Evolutionary conservation across 2,113 vertebrate species (phyloP).

Genomic region (Orcinus orca): DNA sequence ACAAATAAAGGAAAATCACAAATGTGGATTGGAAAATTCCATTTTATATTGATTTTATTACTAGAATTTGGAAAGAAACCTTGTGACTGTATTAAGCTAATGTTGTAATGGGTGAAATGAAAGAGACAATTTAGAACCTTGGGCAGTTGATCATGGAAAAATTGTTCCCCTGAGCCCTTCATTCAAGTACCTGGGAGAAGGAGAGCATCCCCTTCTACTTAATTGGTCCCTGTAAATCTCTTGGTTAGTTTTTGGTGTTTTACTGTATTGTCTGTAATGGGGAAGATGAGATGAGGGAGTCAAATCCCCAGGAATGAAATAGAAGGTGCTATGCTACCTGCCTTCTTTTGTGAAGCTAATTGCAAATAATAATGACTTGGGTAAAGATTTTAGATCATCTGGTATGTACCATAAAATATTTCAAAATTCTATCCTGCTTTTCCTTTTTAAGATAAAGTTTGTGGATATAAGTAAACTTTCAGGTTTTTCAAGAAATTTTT

Average conservation of each 20-base stretch:
- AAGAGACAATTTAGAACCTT: constrained; percentile 36
- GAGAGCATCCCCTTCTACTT: constrained; percentile 41
- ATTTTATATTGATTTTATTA: constrained; percentile 81
- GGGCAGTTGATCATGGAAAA: constrained; percentile 62
- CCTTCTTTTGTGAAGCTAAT: constrained; percentile 4
- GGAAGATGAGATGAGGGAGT: not conserved
- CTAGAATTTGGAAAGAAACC: constrained; percentile 76
- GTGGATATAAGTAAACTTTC: not conserved
- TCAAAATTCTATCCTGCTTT: not conserved
- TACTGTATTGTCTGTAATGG: constrained; percentile 27
- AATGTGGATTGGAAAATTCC: constrained; percentile 80
- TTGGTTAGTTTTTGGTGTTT: constrained; percentile 47
- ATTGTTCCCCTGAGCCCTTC: constrained; percentile 46
- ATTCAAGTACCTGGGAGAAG: constrained; percentile 57
- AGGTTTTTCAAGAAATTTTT: not conserved
- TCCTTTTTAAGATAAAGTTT: not conserved
- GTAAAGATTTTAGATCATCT: not conserved
- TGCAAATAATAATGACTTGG: not conserved
- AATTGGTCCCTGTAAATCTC: not conserved
- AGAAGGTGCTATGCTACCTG: constrained; percentile 13
- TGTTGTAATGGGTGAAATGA: constrained; percentile 65
- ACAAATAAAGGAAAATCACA: constrained; percentile 85
- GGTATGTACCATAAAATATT: constrained; percentile 4
- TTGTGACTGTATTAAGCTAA: constrained; percentile 68
- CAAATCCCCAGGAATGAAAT: constrained; percentile 57